Evolutionary conservation across 1,140 invertebrate species (phyloP).

Genomic region (Xylocopa sonorina): DNA sequence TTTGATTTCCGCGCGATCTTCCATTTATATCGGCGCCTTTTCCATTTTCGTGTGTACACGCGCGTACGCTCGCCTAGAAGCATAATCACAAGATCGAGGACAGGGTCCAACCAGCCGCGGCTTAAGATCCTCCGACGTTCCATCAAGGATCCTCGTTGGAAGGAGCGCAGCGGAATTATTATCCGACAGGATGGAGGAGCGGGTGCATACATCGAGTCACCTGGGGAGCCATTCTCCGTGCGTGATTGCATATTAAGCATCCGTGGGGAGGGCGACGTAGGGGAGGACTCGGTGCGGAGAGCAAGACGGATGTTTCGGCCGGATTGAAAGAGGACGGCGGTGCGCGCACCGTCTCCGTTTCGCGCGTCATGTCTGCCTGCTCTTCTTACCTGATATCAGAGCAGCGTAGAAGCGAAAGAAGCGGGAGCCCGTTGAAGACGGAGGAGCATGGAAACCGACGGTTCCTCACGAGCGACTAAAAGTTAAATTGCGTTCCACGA

Average conservation of each 20-base stretch:
- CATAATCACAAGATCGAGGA: too few species aligned
- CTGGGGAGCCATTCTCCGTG: constrained; percentile 64
- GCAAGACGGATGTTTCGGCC: constrained; percentile 30
- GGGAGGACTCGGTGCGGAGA: not conserved
- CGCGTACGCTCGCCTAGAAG: too few species aligned
- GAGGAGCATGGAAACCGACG: constrained; percentile 41
- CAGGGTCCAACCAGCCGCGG: not conserved
- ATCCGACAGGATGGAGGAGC: constrained; percentile 24
- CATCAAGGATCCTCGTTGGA: not conserved
- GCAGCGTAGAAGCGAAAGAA: not conserved
- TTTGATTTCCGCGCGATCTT: too few species aligned
- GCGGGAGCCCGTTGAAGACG: constrained; percentile 30
- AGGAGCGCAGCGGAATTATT: constrained; percentile 44
- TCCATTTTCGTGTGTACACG: too few species aligned
- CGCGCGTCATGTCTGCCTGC: not conserved
- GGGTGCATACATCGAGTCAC: constrained; percentile 17
- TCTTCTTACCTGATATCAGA: not conserved
- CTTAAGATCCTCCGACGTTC: not conserved
- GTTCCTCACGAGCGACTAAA: constrained; percentile 73
- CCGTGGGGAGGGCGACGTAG: not conserved
- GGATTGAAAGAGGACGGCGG: constrained; percentile 19
- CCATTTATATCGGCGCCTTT: too few species aligned
- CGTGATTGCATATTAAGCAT: constrained; percentile 75
- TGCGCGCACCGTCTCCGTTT: too few species aligned
- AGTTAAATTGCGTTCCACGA: constrained; percentile 78